Evolutionary conservation across 2,113 vertebrate genomes (phyloP), one percentile per base, ranked within the genome.

Genomic region (Callithrix jacchus): DNA sequence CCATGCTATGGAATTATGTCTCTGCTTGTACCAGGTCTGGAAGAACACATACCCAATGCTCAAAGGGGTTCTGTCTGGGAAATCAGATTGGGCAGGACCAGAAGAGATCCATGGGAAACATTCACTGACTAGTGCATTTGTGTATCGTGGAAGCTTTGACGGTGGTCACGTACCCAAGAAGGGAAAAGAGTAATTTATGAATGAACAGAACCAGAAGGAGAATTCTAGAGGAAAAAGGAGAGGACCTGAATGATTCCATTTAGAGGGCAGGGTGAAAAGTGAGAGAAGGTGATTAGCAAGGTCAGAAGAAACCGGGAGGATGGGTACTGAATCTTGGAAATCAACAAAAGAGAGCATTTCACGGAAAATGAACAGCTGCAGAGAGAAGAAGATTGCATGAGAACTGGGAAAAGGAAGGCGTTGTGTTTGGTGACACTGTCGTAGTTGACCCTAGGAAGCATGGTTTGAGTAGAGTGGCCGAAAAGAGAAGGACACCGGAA

Each of bases 91-190:
- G 37, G 1, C 10, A 21, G 70, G 3, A 5, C 17, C 16, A 9
- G 35, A 23, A n/a, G 1, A 10, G 71, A 21, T 11, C 32, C 37
- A 1, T 10, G 14, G 16, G 11, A 20, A 52, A 21, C 14, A 21
- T 27, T 52, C 85, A 12, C 47, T 37, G 66, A 71, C 21, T 4
- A 47, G 11, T 12, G 18, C 37, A 30, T 6, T 2, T 30, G 5
- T 0, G 3, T 21, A 2, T 3, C 25, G 5, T 10, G 5, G 23
- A 85, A 23, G 47, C 27, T 88, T 58, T 76, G 76, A 40, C 40
- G 21, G 45, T 2, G n/a, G 37, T 8, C 21, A 1, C 3, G 1
- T 3, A 12, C 6, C 83, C 7, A 35, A 4, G 13, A 18, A 32
- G 18, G 32, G 16, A 52, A 70, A 64, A 86, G 5, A 10, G 1